Evolutionary conservation across 2,113 vertebrate genomes (phyloP), one percentile per base, ranked within the genome.

Genomic region (Climacteris rufus): DNA sequence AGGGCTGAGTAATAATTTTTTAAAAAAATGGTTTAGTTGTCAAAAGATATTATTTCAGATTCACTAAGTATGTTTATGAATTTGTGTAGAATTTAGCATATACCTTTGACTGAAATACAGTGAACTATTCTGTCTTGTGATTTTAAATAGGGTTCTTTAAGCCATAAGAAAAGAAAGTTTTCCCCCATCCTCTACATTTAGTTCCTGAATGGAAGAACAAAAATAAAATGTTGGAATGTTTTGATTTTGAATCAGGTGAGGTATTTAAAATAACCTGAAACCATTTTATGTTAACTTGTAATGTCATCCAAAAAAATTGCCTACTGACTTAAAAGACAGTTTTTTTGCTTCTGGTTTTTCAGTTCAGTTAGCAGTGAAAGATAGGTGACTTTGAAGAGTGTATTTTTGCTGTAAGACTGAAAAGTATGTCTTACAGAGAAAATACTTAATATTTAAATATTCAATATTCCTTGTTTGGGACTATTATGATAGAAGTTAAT

Each of bases 121-220:
- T 44, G 31, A 60, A 11, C 14, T 37, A 13, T 39, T 66, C 27
- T 76, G 13, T 5, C 44, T 30, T 69, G 13, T 59, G 17, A 25
- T 77, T 77, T 59, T 72, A 49, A 63, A 42, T 17, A 53, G 11
- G 13, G 5, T 17, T 53, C 22, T 8, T 15, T 6, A 85, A 84
- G 6, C 6, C 4, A 0, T n/a, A 52, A 80, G 52, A 66, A 35
- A 80, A 44, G 15, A 56, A 80, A 39, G 1, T 8, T 76, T 72
- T 28, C 2, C 13, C 2, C 13, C 10, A 28, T 2, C 1, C 0
- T 23, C 17, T 45, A 28, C 11, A 15, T 42, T 63, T 35, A 53
- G 10, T 69, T 72, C 23, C 15, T 7, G 28, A 74, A 53, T 6
- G 4, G 49, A 39, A 63, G 18, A 17, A 23, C n/a, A n/a, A 42